Conservation (phyloP, 2,113 vertebrate genomes). For the Antigone vipio region DNA sequence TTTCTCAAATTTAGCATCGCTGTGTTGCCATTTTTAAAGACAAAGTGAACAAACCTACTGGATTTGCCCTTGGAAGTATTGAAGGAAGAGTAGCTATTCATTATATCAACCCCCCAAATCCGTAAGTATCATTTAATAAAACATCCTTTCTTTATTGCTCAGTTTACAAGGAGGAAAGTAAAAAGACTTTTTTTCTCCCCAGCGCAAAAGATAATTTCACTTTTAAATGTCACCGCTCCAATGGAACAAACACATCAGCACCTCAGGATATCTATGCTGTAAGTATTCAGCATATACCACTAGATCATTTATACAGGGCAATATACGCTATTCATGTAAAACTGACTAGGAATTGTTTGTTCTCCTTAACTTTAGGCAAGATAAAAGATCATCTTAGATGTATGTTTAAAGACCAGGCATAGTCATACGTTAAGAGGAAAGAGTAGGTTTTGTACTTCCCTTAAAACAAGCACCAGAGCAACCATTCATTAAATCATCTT, state of each 20-base stretch:
- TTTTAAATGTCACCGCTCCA: conserved; percentile 98
- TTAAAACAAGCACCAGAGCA: not conserved
- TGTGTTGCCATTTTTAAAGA: conserved; percentile 99
- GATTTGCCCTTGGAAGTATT: conserved; percentile 97
- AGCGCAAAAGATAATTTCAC: conserved; percentile 99
- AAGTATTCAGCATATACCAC: conserved; percentile 25
- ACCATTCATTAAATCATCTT: not conserved
- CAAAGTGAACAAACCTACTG: conserved; percentile 98
- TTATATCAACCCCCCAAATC: conserved; percentile 97
- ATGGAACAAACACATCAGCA: conserved; percentile 96
- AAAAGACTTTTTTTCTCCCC: not conserved
- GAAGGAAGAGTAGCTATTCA: conserved; percentile 98
- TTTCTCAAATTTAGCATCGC: conserved; percentile 82
- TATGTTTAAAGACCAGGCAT: not conserved
- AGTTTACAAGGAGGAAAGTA: not conserved
- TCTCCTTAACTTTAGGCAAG: not conserved
- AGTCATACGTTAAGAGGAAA: not conserved
- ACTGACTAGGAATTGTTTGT: not conserved
- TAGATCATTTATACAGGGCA: not conserved
- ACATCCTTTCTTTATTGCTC: not conserved
- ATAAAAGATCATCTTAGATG: not conserved
- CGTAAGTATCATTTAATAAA: conserved; percentile 80
- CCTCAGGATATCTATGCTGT: conserved; percentile 99
- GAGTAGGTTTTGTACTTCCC: not conserved
- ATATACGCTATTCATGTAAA: not conserved